Evolutionary conservation across 2,797 vertebrate genomes (phyloP).

Genomic region (Characodon lateralis): DNA sequence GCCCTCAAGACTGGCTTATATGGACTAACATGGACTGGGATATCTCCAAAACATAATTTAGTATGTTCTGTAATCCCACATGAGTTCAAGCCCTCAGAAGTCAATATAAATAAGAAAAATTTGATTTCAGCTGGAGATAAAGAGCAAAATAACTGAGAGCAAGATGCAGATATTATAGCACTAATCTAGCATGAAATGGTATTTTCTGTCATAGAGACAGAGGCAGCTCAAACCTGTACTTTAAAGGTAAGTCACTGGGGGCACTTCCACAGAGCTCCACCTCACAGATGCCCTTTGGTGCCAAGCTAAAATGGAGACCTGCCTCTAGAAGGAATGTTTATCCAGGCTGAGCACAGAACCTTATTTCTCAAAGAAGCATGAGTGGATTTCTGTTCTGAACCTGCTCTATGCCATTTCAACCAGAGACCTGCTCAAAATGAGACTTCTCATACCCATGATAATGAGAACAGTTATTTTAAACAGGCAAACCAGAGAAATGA

Average conservation of each 20-base stretch:
- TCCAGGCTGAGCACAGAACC: constrained; percentile 66
- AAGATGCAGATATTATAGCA: background rate
- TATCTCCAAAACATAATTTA: background rate
- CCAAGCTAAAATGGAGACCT: constrained; percentile 73
- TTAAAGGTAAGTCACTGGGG: constrained; percentile 45
- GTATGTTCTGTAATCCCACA: background rate
- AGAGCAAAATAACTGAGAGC: constrained; percentile 3
- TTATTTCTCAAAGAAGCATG: constrained; percentile 60
- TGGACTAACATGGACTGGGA: background rate
- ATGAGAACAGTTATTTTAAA: constrained; percentile 66
- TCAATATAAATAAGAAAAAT: background rate
- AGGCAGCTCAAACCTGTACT: constrained; percentile 45
- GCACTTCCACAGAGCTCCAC: constrained; percentile 54
- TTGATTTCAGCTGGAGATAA: background rate
- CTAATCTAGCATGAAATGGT: constrained; percentile 26
- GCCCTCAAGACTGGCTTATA: background rate
- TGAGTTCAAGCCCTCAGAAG: background rate
- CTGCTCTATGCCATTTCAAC: constrained; percentile 54
- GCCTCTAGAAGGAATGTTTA: constrained; percentile 75
- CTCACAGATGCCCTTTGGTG: constrained; percentile 48
- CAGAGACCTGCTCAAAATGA: constrained; percentile 57
- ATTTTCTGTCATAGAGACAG: constrained; percentile 24
- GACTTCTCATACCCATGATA: constrained; percentile 40
- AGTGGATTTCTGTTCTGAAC: constrained; percentile 53
- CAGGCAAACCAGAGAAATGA: constrained; percentile 51